phyloP scores from a whole-genome alignment of 2,113 vertebrate genomes.

The Rhynchomys soricoides region DNA sequence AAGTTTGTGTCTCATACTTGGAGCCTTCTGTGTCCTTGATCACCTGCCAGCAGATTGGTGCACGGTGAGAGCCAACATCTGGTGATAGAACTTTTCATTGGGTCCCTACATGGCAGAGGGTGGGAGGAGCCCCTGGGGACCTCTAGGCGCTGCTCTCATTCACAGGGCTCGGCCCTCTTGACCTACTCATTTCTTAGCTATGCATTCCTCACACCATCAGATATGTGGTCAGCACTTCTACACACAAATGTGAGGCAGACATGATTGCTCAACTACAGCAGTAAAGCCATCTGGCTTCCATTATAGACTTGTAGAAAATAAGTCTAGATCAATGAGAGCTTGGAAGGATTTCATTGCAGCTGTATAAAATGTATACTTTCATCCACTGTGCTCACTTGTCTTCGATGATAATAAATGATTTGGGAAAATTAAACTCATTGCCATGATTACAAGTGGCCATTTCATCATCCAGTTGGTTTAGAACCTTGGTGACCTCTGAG shows the following conservation, averaged over 20 bases:
- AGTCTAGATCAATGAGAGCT: neutral
- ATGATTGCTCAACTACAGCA: neutral
- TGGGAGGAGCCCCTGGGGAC: too few species aligned
- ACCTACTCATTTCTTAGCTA: neutral
- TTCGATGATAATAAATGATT: neutral
- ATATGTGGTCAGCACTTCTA: neutral
- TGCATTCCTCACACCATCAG: too few species aligned
- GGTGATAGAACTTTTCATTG: too few species aligned
- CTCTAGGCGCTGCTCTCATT: too few species aligned
- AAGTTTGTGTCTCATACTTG: neutral
- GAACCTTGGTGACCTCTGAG: rapidly evolving
- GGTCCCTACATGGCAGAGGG: too few species aligned
- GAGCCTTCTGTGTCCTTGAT: too few species aligned
- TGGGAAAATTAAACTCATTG: neutral
- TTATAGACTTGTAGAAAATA: neutral
- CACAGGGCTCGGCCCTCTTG: neutral
- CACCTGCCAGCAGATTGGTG: neutral
- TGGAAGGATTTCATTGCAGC: neutral
- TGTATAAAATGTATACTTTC: neutral
- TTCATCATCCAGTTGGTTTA: neutral
- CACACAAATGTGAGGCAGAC: neutral
- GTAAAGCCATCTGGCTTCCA: neutral
- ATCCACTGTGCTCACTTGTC: neutral
- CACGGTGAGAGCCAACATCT: neutral
- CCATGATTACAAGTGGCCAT: rapidly evolving